Evolutionary conservation across 2,888 invertebrate genomes (phyloP).

Genomic region (Dione vanillae): DNA sequence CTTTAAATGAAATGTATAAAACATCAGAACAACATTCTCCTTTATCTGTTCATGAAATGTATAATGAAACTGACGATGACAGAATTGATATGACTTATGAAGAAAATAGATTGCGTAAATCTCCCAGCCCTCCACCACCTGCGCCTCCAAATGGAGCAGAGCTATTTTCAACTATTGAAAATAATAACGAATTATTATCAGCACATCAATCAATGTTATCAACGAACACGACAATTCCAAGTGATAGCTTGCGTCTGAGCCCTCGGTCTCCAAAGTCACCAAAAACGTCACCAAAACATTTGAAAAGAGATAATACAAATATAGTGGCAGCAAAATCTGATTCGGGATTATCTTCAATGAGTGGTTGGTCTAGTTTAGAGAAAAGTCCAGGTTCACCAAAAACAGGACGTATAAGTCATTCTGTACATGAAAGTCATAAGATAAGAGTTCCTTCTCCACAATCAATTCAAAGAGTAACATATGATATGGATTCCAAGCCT

Average conservation of each 20-base stretch:
- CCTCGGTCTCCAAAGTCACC: conserved; percentile 90
- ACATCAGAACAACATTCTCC: conserved; percentile 85
- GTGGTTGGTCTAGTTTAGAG: conserved; percentile 93
- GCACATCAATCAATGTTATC: conserved; percentile 67
- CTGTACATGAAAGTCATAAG: conserved; percentile 73
- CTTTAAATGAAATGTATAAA: conserved; percentile 81
- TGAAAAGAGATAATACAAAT: conserved; percentile 84
- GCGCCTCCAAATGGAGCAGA: conserved; percentile 88
- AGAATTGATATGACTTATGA: conserved; percentile 78
- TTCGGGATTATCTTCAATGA: conserved; percentile 94
- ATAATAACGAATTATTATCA: conserved; percentile 62
- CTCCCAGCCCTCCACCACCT: conserved; percentile 92
- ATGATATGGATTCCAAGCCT: conserved; percentile 75
- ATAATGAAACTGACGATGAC: conserved; percentile 82
- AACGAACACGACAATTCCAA: conserved; percentile 60
- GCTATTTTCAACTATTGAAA: conserved; percentile 75
- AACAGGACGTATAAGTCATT: conserved; percentile 74
- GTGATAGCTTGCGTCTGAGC: conserved; percentile 84
- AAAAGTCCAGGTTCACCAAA: conserved; percentile 93
- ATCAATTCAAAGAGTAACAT: conserved; percentile 67
- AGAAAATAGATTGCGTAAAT: conserved; percentile 76
- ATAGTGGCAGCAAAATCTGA: conserved; percentile 92
- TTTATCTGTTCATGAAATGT: conserved; percentile 85
- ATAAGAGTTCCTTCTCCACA: conserved; percentile 73
- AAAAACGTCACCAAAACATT: conserved; percentile 88